Evolutionary conservation across 2,888 invertebrate genomes (phyloP), one percentile per base, ranked within the genome.

Genomic region (Amblyjoppa fuscipennis): DNA sequence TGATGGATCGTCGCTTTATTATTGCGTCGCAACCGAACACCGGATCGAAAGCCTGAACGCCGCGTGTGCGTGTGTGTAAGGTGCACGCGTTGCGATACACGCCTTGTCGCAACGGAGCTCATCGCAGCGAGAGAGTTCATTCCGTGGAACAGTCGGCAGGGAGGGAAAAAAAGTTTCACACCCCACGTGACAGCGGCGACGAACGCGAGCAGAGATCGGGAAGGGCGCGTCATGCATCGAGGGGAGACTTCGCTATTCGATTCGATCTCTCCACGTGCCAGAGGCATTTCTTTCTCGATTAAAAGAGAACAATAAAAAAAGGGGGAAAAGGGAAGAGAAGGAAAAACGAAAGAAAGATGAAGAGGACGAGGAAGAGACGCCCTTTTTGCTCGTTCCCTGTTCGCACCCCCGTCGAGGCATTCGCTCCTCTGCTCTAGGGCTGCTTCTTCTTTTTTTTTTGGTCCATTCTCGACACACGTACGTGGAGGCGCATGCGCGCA

Each of bases 1-100:
- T 83, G 87, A 87, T 87, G 82, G 87, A 87, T 87, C 87, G 87
- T 85, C 56, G 76, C 76, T 70, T 59, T 87, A 87, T 87, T 87
- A 83, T 85, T 87, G 85, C 77, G 82, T 74, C 64, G 71, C 61
- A 25, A 28, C 41, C 0, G 59, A 20, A 59, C 34, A 2, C 41
- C 84, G 76, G 78, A 85, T 85, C 84, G 80, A 79, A 81, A 78
- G 78, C 71, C 45, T 64, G 84, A 5, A 41, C 41, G 5, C 41
- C 1, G 41, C 4, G 34, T 2, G 64, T 75, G 70, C 69, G 56
- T 75, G 61, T 73, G 71, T 77, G 81, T 70, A 82, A 82, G 82
- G 76, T 53, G 82, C 76, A 66, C 82, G 53, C 70, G 53, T 41
- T 70, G 56, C 59, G 56, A 70, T 28, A 34, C 38, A 20, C 61